phyloP scores from a whole-genome alignment of 53 echinoderm and acorn worm species.

The Luidia sarsii region DNA sequence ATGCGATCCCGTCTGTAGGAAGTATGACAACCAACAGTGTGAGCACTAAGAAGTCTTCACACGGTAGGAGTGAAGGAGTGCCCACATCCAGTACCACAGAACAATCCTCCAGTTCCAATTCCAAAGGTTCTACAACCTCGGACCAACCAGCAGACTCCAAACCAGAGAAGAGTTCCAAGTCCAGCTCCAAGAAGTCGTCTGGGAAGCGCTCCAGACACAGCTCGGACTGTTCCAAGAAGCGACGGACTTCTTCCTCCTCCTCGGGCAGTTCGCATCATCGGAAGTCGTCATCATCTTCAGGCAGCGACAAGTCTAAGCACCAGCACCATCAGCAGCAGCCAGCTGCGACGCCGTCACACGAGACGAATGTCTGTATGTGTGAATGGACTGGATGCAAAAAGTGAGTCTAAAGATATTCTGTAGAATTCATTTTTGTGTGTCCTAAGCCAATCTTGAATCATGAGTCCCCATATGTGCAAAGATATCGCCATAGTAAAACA shows the following conservation, averaged over 20 bases:
- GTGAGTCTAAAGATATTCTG: too few species aligned
- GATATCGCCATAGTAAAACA: too few species aligned
- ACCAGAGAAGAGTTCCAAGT: slow-evolving; percentile 43
- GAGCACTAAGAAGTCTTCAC: not conserved
- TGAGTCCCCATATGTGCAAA: too few species aligned
- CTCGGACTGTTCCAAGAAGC: slow-evolving; percentile 60
- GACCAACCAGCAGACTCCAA: slow-evolving; percentile 32
- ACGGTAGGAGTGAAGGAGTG: not conserved
- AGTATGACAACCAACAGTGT: not conserved
- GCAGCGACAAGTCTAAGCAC: slow-evolving; percentile 59
- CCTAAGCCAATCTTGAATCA: too few species aligned
- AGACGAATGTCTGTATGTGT: slow-evolving; percentile 67
- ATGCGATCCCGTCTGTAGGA: too few species aligned
- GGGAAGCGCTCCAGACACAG: slow-evolving; percentile 42
- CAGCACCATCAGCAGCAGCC: slow-evolving; percentile 47
- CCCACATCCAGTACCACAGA: slow-evolving; percentile 2
- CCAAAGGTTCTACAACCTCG: not conserved
- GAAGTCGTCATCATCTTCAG: slow-evolving; percentile 82
- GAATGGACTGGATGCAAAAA: slow-evolving; percentile 91
- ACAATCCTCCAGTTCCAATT: not conserved
- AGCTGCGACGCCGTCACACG: slow-evolving; percentile 11
- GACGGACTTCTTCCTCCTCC: slow-evolving; percentile 71
- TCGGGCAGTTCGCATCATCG: slow-evolving; percentile 71
- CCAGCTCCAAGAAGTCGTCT: slow-evolving; percentile 44
- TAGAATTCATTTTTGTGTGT: too few species aligned